Evolutionary conservation across 2,797 vertebrate genomes (phyloP).

Genomic region (Sternarchorhynchus goeldii): DNA sequence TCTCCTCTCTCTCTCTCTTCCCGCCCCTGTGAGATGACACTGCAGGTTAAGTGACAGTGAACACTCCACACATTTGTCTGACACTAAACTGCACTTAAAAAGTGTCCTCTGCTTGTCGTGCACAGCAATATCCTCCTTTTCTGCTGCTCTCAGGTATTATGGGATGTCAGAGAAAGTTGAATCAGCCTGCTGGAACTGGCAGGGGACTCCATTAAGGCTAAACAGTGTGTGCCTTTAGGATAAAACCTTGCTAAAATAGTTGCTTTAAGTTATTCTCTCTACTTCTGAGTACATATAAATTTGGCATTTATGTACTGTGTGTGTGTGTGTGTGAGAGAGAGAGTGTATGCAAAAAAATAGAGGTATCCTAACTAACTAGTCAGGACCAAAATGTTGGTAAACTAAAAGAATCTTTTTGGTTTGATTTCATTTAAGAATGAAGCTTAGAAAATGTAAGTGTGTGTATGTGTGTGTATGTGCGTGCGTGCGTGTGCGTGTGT

Average conservation of each 20-base stretch:
- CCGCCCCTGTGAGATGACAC: constrained; percentile 30
- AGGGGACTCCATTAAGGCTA: constrained; percentile 32
- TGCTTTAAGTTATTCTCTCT: not conserved
- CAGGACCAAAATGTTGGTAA: too few species aligned
- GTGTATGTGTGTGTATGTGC: constrained; percentile 25
- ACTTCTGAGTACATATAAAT: too few species aligned
- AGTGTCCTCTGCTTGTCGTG: constrained; percentile 27
- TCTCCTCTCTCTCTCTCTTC: constrained; percentile 17
- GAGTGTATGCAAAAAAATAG: too few species aligned
- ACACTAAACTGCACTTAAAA: constrained; percentile 43
- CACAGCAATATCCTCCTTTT: not conserved
- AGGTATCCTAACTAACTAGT: too few species aligned
- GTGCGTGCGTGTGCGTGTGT: constrained; percentile 20
- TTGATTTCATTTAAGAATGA: too few species aligned
- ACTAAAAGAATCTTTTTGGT: too few species aligned
- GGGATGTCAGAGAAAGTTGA: not conserved
- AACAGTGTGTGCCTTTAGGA: constrained; percentile 9
- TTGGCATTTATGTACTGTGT: too few species aligned
- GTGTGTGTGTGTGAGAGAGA: too few species aligned
- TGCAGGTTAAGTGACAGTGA: constrained; percentile 40
- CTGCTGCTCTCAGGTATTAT: constrained; percentile 18
- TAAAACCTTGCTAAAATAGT: constrained; percentile 6
- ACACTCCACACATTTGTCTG: constrained; percentile 35
- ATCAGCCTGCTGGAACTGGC: not conserved
- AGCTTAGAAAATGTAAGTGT: too few species aligned